phyloP scores from a whole-genome alignment of 2,888 invertebrate species.

The Drosophila affinis region DNA sequence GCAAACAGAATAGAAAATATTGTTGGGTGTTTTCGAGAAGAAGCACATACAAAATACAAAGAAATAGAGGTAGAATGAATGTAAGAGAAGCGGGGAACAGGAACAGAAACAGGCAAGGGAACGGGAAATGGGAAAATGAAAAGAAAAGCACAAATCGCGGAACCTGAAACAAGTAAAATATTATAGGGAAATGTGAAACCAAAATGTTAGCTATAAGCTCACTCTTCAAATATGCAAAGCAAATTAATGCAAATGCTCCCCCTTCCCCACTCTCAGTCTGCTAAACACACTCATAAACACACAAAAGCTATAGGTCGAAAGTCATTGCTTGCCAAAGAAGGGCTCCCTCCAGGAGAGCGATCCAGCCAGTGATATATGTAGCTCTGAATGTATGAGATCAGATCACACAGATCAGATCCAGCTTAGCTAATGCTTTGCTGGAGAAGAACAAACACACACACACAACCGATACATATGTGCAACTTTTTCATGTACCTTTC shows the following conservation, averaged over 20 bases:
- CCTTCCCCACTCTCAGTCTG: slow-evolving; percentile 22
- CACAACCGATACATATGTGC: slow-evolving; percentile 53
- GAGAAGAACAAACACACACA: slow-evolving; percentile 31
- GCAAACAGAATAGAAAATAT: slow-evolving; percentile 7
- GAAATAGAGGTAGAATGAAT: neutral
- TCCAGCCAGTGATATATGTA: slow-evolving; percentile 5
- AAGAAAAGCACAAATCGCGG: slow-evolving; percentile 52
- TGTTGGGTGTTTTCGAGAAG: slow-evolving; percentile 21
- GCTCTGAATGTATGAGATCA: slow-evolving; percentile 21
- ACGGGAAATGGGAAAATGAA: slow-evolving; percentile 13
- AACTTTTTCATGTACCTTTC: slow-evolving; percentile 77
- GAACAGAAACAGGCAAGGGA: slow-evolving; percentile 6
- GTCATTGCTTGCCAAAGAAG: slow-evolving; percentile 32
- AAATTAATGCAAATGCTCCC: slow-evolving; percentile 25
- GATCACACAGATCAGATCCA: neutral
- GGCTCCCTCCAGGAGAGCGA: neutral
- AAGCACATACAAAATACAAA: slow-evolving; percentile 7
- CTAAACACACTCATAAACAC: slow-evolving; percentile 6
- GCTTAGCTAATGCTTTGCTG: slow-evolving; percentile 39
- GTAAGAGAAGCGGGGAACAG: slow-evolving; percentile 11
- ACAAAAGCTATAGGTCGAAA: neutral
- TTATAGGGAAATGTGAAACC: slow-evolving; percentile 44
- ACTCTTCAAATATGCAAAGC: slow-evolving; percentile 51
- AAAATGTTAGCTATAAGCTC: slow-evolving; percentile 61
- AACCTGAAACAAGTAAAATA: slow-evolving; percentile 45